Base-by-base conservation (phyloP, 2,797 vertebrate species). In the Sebastes hubbsi region DNA sequence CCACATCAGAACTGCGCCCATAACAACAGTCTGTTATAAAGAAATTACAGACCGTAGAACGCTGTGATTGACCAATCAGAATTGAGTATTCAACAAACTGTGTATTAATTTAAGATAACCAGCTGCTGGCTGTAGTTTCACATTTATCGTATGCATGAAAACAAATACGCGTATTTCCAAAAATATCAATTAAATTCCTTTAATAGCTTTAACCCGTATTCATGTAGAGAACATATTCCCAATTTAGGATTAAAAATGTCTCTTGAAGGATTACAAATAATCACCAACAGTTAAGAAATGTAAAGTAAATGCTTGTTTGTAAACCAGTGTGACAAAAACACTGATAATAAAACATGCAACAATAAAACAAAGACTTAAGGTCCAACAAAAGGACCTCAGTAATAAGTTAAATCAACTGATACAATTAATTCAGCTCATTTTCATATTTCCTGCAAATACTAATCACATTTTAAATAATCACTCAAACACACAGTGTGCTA, bases 371-470 rank as follows among this genome's bases (percentile, higher is more conserved):
- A 74, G 5, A 62, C 16, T 70, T 55, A 27, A 4, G 25, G 22
- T 77, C 75, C 42, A 81, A 81, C 30, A 85, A 78, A 83, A 80
- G 34, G 63, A 91, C 68, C 65, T 72, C 11, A 72, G 16, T 42
- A 89, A 92, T 91, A 90, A 89, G 63, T 91, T 90, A 89, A 86
- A 89, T 85, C 74, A 85, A 78, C 61, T 77, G 42, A 81, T 77
- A 64, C 62, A 83, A 80, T 80, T 75, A 59, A 82, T 80, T 84
- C 0, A 71, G 14, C 22, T 86, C 8, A 42, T 78, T 74, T 62
- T 65, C 34, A 86, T 29, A 49, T 34, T 65, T 6, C 36, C 24
- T 46, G 10, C 32, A 69, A 66, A 89, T 13, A 64, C n/a, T 38
- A 69, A 75, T 84, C 59, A 38, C 20, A 54, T 5, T 60, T 27